Conservation (phyloP, 2,797 vertebrate genomes). For the Mionectes olivaceus region DNA sequence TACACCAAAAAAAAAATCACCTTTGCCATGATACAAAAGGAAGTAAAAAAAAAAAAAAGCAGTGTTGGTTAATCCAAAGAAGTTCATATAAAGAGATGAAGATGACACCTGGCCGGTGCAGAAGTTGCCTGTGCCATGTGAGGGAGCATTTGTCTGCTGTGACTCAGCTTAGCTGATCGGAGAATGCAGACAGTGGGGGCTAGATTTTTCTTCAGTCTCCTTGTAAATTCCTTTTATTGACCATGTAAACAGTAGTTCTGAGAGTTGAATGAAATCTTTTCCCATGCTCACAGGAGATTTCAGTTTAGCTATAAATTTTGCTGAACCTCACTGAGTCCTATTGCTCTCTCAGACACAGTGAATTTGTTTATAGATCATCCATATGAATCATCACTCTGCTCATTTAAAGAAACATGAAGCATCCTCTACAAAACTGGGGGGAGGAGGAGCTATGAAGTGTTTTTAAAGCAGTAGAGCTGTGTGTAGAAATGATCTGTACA, state of each 20-base stretch:
- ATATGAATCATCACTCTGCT: slow-evolving; percentile 21
- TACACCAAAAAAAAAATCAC: not conserved
- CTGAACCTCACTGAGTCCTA: slow-evolving; percentile 40
- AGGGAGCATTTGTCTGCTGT: not conserved
- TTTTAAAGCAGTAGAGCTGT: not conserved
- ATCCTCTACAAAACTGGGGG: not conserved
- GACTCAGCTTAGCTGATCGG: not conserved
- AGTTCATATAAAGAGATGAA: not conserved
- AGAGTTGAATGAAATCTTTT: slow-evolving; percentile 2
- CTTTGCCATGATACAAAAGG: not conserved
- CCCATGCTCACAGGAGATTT: slow-evolving; percentile 35
- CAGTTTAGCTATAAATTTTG: slow-evolving; percentile 52
- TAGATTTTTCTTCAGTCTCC: not conserved
- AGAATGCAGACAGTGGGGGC: not conserved
- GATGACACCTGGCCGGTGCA: not conserved
- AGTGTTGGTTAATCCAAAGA: not conserved
- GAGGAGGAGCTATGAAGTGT: not conserved
- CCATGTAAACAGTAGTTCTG: slow-evolving; percentile 55
- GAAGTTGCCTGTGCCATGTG: not conserved
- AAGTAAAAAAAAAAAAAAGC: not conserved
- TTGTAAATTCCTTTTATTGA: slow-evolving; percentile 54
- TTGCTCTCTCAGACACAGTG: slow-evolving; percentile 18
- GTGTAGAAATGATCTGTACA: not conserved
- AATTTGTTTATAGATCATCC: slow-evolving; percentile 56
- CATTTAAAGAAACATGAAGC: slow-evolving; percentile 40